Evolutionary conservation across 1,140 invertebrate species (phyloP), one percentile per base, ranked within the genome.

Genomic region (Saccostrea cuccullata): DNA sequence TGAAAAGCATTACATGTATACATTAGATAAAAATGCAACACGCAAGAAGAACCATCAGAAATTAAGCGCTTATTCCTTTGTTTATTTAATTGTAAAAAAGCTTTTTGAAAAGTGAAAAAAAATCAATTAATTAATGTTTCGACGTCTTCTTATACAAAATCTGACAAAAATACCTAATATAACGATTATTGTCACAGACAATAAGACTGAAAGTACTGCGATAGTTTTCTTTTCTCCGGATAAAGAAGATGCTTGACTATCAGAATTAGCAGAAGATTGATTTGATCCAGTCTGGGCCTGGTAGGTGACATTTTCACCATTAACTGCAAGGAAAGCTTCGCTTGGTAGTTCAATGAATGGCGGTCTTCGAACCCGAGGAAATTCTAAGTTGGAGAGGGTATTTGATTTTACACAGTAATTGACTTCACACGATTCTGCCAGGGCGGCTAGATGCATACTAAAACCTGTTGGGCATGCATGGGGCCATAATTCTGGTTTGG

Each of bases 381-480:
- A 64, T n/a, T 64, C 58, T 64, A 20, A 8, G 5, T 64, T 64
- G 58, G 58, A 64, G 15, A 64, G n/a, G n/a, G 58, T 20, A 20
- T 64, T 17, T n/a, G 58, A 64, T 64, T 64, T 64, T n/a, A 64
- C 58, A 64, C 58, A 64, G 58, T 64, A 64, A n/a, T n/a, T 64
- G n/a, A 64, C n/a, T 20, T 64, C 58, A n/a, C 47, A 47, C 9
- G 47, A 47, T 47, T 47, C 47, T 47, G 47, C 47, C 47, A 47
- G 47, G 47, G 47, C 58, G 17, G 58, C 58, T n/a, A 64, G 58
- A 64, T 64, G 58, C 17, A 20, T 64, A 20, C 58, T 64, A n/a
- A 20, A 64, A n/a, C 58, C 58, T n/a, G 58, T 64, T n/a, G 58
- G 58, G 17, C 58, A 64, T 6, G 58, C 58, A n/a, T 64, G 58